These are phyloP conservation scores for Myocastor coypus DNA, from an alignment of 2,113 vertebrate genomes.

Conservation along the genomic window DNA sequence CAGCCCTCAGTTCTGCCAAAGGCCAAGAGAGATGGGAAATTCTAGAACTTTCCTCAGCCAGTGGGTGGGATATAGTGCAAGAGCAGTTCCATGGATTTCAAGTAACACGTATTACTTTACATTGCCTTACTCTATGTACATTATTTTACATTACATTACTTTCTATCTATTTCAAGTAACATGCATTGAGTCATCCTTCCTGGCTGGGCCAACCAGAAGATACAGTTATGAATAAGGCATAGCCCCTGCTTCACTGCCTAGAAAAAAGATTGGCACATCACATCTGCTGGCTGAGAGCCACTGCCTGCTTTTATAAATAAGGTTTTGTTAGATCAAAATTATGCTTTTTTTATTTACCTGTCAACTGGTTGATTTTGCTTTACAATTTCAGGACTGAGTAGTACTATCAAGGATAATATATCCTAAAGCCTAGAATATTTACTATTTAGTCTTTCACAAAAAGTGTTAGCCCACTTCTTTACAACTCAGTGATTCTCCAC, in stretches of 20 bases:
- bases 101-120: background rate
- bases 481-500: background rate
- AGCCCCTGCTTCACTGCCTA: background rate
- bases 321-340: background rate
- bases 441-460: background rate
- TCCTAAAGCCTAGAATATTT: background rate
- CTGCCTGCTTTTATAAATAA: background rate
- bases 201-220: background rate
- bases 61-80: background rate
- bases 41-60: background rate
- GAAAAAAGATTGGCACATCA: background rate
- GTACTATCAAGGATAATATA: background rate
- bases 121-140: no score
- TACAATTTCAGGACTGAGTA: background rate
- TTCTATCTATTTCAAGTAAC: background rate
- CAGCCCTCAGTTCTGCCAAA: background rate
- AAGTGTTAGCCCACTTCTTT: background rate
- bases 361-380: background rate
- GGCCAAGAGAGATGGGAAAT: background rate
- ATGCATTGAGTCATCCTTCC: background rate
- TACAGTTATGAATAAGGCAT: background rate
- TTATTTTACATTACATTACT: background rate
- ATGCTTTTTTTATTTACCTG: background rate
- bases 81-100: background rate
- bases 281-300: background rate